Evolutionary conservation across 1,140 invertebrate genomes (phyloP).

Genomic region (Lutraria rhynchaena): DNA sequence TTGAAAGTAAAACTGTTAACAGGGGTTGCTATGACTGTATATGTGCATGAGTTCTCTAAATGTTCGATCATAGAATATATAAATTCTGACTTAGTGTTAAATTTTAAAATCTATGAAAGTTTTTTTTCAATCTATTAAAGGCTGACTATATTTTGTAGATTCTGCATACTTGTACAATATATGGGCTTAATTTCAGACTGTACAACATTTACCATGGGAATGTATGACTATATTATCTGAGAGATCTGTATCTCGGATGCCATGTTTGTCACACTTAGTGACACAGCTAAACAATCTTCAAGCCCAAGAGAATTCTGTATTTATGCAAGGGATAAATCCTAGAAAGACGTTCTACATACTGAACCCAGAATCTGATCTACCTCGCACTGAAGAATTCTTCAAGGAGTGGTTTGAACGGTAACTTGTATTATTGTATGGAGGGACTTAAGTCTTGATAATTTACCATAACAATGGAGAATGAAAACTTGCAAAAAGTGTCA

Average conservation of each 20-base stretch:
- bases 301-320: conserved; percentile 81
- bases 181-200: conserved; percentile 83
- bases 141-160: not conserved
- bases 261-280: conserved; percentile 88
- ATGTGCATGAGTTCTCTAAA: not conserved
- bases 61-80: too few relatives aligned
- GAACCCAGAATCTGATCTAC: conserved; percentile 88
- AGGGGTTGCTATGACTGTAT: too few relatives aligned
- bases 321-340: conserved; percentile 84
- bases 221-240: conserved; percentile 85
- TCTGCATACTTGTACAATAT: too few relatives aligned
- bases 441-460: too few relatives aligned
- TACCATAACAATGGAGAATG: too few relatives aligned
- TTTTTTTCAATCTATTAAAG: not conserved
- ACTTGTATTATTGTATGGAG: not conserved
- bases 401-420: conserved; percentile 79
- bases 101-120: not conserved
- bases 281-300: conserved; percentile 84
- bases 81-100: not conserved
- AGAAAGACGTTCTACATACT: conserved; percentile 86
- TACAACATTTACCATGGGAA: conserved; percentile 91
- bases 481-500: too few relatives aligned
- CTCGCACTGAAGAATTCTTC: conserved; percentile 87
- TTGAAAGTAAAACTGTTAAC: too few relatives aligned
- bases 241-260: conserved; percentile 88